A percentile compares a stretch with the other conserved stretches of the same genome.
These are phyloP conservation scores for Acrocephalus kingi DNA, from an alignment of 2,113 vertebrate genomes.

Conservation along the genomic window DNA sequence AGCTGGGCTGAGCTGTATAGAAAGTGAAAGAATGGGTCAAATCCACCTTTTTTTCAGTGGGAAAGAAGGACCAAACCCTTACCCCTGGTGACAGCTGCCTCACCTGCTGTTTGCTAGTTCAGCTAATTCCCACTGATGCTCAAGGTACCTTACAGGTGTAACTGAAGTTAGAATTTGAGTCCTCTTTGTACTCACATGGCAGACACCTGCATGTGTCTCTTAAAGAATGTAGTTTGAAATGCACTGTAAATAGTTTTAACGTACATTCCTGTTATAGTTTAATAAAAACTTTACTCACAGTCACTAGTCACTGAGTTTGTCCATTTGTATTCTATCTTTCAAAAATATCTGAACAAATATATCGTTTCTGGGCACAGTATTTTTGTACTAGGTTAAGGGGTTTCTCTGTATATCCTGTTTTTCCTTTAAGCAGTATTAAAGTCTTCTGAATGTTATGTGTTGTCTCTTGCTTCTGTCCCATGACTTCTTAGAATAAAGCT, in stretches of 20 bases:
- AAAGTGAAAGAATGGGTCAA: background rate
- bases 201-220: conserved; percentile 9
- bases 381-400: conserved; percentile 74
- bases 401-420: conserved; percentile 69
- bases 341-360: conserved; percentile 71
- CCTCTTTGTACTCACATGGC: background rate
- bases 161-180: conserved; percentile 30
- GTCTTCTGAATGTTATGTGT: background rate
- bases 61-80: conserved; percentile 10
- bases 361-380: conserved; percentile 76
- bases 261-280: conserved; percentile 61
- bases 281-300: conserved; percentile 48
- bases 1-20: background rate
- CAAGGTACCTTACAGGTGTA: background rate
- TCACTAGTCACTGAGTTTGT: conserved; percentile 69
- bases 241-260: conserved; percentile 74
- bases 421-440: conserved; percentile 45
- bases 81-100: background rate
- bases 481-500: background rate
- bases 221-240: conserved; percentile 63
- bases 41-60: background rate
- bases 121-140: background rate
- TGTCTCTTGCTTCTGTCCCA: background rate
- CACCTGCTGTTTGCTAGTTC: background rate
- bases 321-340: conserved; percentile 71